Evolutionary conservation across 2,113 vertebrate genomes (phyloP), one percentile per base, ranked within the genome.

Genomic region (Rhinogobius similis): DNA sequence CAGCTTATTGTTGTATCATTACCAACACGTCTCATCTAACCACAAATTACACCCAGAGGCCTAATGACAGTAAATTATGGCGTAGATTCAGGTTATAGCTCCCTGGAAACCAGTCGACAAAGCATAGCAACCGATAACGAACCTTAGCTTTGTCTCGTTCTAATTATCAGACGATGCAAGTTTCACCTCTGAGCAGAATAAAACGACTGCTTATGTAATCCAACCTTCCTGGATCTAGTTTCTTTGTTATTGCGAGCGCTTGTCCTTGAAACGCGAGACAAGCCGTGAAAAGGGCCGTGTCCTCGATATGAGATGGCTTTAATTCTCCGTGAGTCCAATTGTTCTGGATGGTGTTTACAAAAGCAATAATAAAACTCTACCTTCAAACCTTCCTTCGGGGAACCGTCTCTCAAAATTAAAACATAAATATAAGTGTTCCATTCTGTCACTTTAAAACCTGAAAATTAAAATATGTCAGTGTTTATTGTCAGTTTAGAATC

Each of bases 141-240:
- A 56, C 41, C 67, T 16, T 52, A 46, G 50, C 62, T 44, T 46
- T 0, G 36, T 67, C 29, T 52, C 14, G 23, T 23, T 36, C 55
- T 68, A 48, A 76, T 74, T 68, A 72, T 65, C 53, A 11, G 56
- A 8, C 36, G n/a, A 63, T 66, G 43, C 10, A 62, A 63, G 62
- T 63, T 82, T 67, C 50, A 72, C 72, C 78, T 55, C 26, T n/a
- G 27, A 26, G 56, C 62, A 5, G 9, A 65, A 79, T 73, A 66
- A 53, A 74, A 63, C 79, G 55, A 72, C 44, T 14, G 66, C 69
- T 77, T 23, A 66, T 66, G 67, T 20, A 72, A 76, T 14, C 21
- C 56, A 36, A 16, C 41, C 68, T 64, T 73, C 68, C 62, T 70
- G 72, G 36, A 58, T 23, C 56, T 11, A 53, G 70, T 76, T 58